Conservation (phyloP, 2,888 invertebrate species). For the Amphipoea oculea region DNA sequence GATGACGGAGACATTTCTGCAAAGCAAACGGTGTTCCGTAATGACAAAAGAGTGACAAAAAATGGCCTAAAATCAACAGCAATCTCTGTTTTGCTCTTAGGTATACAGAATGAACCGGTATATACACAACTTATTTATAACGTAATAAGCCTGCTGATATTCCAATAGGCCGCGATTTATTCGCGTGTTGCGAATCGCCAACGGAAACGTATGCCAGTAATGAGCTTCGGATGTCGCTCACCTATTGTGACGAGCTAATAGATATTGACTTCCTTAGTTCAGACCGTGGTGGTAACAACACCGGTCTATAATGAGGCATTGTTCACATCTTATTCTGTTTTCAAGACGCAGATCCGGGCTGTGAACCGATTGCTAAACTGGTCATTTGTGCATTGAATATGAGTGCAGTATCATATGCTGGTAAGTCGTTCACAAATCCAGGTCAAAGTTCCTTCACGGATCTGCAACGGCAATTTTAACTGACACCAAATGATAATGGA, state of each 20-base stretch:
- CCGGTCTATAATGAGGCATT: conserved; percentile 86
- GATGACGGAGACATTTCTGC: background rate
- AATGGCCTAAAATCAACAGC: background rate
- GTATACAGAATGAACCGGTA: conserved; percentile 2
- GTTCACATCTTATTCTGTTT: conserved; percentile 86
- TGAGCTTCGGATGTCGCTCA: conserved; percentile 91
- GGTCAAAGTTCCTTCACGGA: conserved; percentile 81
- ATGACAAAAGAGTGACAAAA: conserved; percentile 1
- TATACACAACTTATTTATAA: conserved; percentile 42
- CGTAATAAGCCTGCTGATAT: conserved; percentile 73
- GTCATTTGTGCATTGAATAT: conserved; percentile 61
- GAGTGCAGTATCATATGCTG: conserved; percentile 60
- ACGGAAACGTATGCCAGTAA: conserved; percentile 89
- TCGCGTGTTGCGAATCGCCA: conserved; percentile 86
- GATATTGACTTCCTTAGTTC: conserved; percentile 90
- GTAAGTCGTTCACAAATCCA: conserved; percentile 71
- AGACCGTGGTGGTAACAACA: conserved; percentile 82
- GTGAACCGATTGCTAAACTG: conserved; percentile 78
- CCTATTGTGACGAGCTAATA: conserved; percentile 90
- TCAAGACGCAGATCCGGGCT: conserved; percentile 77
- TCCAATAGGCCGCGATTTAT: conserved; percentile 80
- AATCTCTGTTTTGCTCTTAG: conserved; percentile 20
- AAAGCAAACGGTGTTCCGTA: background rate
- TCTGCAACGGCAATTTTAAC: conserved; percentile 77
- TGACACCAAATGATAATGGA: conserved; percentile 79